Percentiles rank a stretch among this genome's conserved stretches.
phyloP scores from a whole-genome alignment of 2,797 vertebrate genomes.

The Acanthurus leucopareius region DNA sequence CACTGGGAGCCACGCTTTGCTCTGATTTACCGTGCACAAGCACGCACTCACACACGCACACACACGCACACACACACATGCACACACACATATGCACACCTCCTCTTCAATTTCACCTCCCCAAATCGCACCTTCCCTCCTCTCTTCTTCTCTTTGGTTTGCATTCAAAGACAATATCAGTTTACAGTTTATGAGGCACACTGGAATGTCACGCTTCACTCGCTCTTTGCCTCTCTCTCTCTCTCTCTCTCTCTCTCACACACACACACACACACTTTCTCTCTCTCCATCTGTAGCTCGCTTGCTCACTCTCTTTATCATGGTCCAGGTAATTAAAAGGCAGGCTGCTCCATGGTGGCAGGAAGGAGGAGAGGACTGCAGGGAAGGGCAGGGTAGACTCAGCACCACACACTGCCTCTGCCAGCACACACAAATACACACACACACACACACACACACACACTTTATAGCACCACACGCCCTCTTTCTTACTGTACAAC shows the following conservation, averaged over 20 bases:
- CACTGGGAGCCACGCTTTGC: slow-evolving; percentile 73
- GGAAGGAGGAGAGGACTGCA: slow-evolving; percentile 71
- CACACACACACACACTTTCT: background rate
- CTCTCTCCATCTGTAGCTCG: slow-evolving; percentile 9
- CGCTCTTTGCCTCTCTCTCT: slow-evolving; percentile 11
- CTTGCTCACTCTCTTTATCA: slow-evolving; percentile 63
- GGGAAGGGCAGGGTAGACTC: slow-evolving; percentile 65
- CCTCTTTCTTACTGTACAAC: slow-evolving; percentile 4
- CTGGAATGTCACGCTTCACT: slow-evolving; percentile 72
- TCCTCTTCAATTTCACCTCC: slow-evolving; percentile 49
- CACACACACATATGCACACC: slow-evolving; percentile 17
- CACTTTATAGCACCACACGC: background rate
- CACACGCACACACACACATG: slow-evolving; percentile 8
- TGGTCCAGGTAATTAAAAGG: slow-evolving; percentile 81
- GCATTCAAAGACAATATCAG: slow-evolving; percentile 76
- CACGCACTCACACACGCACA: slow-evolving; percentile 3
- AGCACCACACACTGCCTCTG: slow-evolving; percentile 31
- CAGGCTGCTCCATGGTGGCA: slow-evolving; percentile 74
- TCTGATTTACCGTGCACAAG: slow-evolving; percentile 68
- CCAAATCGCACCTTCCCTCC: slow-evolving; percentile 58
- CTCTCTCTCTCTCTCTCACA: slow-evolving; percentile 9
- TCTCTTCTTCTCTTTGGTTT: slow-evolving; percentile 59
- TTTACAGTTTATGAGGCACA: slow-evolving; percentile 80
- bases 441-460: slow-evolving; percentile 3
- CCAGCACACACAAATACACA: background rate